These are phyloP conservation scores for Dynastes grantii DNA, from an alignment of 2,888 invertebrate species.

Conservation along the genomic window DNA sequence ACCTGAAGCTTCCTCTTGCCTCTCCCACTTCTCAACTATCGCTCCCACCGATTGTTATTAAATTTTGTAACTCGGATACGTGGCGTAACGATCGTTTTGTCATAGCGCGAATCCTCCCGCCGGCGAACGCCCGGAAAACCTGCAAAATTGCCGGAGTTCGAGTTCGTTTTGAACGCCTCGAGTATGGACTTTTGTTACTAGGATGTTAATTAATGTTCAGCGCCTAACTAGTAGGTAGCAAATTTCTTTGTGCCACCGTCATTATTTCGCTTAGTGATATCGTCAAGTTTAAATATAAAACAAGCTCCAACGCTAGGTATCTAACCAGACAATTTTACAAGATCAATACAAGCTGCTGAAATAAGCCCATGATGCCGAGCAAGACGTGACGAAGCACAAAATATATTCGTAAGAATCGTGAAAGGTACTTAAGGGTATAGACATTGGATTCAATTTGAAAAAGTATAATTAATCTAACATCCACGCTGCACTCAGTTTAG, in stretches of 20 bases:
- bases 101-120: not conserved
- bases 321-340: too few relatives aligned
- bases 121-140: not conserved
- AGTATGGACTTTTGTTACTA: not conserved
- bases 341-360: too few relatives aligned
- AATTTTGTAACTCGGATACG: conserved; percentile 2
- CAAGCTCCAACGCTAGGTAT: too few relatives aligned
- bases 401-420: too few relatives aligned
- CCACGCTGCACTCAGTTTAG: too few relatives aligned
- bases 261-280: not conserved
- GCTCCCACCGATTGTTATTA: conserved; percentile 7
- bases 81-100: not conserved
- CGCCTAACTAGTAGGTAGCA: not conserved
- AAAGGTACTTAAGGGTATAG: too few relatives aligned
- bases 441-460: too few relatives aligned
- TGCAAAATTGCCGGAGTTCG: conserved; percentile 5
- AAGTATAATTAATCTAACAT: too few relatives aligned
- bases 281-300: not conserved
- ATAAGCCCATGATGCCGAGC: too few relatives aligned
- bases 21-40: not conserved
- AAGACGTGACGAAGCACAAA: too few relatives aligned
- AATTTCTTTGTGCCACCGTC: not conserved
- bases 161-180: not conserved
- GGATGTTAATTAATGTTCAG: conserved; percentile 10
- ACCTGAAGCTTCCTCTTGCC: not conserved